Evolutionary conservation across 1,140 invertebrate species (phyloP).

Genomic region (Heliconius hewitsoni): DNA sequence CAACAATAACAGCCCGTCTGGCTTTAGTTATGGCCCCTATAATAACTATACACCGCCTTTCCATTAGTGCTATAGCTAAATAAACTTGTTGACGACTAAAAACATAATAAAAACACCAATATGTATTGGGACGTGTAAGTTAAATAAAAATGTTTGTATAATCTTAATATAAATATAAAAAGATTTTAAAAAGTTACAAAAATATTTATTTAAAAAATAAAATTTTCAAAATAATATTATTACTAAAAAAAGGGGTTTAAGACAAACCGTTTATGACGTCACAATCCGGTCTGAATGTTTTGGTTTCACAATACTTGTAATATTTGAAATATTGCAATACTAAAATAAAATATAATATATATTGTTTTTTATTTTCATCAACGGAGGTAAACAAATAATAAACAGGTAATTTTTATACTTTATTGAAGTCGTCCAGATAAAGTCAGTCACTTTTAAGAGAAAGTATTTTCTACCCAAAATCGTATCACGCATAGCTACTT

Average conservation of each 20-base stretch:
- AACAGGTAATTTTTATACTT: neutral
- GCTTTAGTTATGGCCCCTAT: neutral
- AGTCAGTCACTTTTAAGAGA: neutral
- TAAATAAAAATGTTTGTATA: neutral
- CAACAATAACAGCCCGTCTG: neutral
- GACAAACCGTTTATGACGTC: neutral
- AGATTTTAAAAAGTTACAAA: too few species aligned
- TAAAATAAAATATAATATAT: neutral
- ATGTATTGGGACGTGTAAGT: neutral
- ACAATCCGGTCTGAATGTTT: neutral
- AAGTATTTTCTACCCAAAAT: neutral
- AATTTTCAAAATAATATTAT: neutral
- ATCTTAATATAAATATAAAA: neutral
- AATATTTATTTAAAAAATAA: neutral
- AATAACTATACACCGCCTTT: conserved; percentile 2
- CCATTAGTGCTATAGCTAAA: neutral
- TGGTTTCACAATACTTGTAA: neutral
- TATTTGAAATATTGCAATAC: neutral
- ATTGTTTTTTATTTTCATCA: neutral
- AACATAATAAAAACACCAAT: neutral
- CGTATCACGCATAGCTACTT: neutral
- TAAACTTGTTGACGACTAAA: neutral
- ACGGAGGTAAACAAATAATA: neutral
- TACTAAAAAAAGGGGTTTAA: neutral
- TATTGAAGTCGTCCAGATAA: neutral